Conservation (phyloP, 2,888 invertebrate species). For the Plagodis dolabraria region DNA sequence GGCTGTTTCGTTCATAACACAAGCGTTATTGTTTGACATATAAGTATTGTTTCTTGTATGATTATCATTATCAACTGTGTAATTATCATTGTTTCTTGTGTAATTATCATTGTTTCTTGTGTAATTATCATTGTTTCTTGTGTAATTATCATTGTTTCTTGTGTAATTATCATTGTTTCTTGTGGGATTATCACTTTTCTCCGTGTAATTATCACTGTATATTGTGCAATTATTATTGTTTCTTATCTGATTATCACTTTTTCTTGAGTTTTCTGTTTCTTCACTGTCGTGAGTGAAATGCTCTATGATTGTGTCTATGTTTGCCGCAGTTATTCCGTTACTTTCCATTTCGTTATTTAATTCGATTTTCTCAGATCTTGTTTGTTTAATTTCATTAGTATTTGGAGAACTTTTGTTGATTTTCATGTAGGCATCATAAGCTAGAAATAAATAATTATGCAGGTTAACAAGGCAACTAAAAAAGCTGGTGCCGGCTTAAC, state of each 20-base stretch:
- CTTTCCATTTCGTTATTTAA: slow-evolving; percentile 44
- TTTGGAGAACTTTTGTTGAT: slow-evolving; percentile 35
- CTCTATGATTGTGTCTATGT: slow-evolving; percentile 28
- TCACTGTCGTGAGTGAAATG: slow-evolving; percentile 9
- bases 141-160: slow-evolving; percentile 7
- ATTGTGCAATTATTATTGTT: slow-evolving; percentile 1
- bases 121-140: slow-evolving; percentile 1
- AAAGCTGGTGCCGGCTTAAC: too few relatives aligned
- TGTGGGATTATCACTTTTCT: neutral
- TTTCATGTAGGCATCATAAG: slow-evolving; percentile 66
- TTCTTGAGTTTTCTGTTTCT: neutral
- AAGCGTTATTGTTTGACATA: neutral
- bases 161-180: slow-evolving; percentile 3
- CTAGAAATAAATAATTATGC: slow-evolving; percentile 41
- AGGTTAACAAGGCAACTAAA: neutral
- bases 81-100: slow-evolving; percentile 3
- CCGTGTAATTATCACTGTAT: slow-evolving; percentile 1
- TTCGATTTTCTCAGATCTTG: slow-evolving; percentile 36
- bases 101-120: neutral
- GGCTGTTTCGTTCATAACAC: slow-evolving; percentile 16
- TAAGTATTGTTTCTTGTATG: slow-evolving; percentile 1
- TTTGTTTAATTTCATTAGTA: slow-evolving; percentile 19
- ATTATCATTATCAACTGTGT: neutral
- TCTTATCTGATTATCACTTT: slow-evolving; percentile 6
- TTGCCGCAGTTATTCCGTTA: slow-evolving; percentile 38